Percentiles rank a stretch among this genome's conserved stretches.
These are phyloP conservation scores for Centrocercus urophasianus DNA, from an alignment of 2,113 vertebrate genomes.

Conservation along the genomic window DNA sequence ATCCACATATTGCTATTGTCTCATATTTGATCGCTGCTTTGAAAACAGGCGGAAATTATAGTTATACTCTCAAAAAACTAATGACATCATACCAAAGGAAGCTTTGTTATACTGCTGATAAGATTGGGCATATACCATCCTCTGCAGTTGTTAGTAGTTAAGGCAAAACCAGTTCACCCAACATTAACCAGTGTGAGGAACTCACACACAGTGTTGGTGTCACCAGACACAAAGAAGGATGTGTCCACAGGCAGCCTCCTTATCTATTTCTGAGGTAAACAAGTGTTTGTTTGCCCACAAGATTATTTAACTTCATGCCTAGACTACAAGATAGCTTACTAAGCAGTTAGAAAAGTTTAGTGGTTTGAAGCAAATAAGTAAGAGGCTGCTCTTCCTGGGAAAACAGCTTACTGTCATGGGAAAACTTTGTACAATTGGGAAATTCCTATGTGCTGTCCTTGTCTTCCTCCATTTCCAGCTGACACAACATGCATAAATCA, in stretches of 20 bases:
- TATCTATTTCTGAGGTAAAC: neutral
- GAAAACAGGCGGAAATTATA: neutral
- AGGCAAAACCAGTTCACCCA: neutral
- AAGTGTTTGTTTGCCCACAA: neutral
- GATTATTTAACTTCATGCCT: neutral
- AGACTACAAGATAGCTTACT: neutral
- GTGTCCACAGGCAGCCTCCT: neutral
- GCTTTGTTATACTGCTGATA: neutral
- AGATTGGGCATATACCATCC: neutral
- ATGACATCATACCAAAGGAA: neutral
- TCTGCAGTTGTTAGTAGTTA: neutral
- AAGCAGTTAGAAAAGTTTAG: neutral
- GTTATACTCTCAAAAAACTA: neutral
- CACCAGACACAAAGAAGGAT: neutral
- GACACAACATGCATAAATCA: constrained; percentile 28
- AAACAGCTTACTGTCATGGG: neutral
- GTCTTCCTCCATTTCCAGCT: neutral
- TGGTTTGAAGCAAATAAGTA: neutral
- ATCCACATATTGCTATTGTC: neutral
- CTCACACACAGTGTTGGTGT: rapidly evolving
- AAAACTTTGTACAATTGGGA: neutral
- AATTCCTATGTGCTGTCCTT: neutral
- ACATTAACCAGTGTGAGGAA: neutral
- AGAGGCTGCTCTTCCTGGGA: neutral
- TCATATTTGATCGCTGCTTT: neutral